Evolutionary conservation across 2,113 vertebrate species (phyloP).

Genomic region (Sialia sialis): DNA sequence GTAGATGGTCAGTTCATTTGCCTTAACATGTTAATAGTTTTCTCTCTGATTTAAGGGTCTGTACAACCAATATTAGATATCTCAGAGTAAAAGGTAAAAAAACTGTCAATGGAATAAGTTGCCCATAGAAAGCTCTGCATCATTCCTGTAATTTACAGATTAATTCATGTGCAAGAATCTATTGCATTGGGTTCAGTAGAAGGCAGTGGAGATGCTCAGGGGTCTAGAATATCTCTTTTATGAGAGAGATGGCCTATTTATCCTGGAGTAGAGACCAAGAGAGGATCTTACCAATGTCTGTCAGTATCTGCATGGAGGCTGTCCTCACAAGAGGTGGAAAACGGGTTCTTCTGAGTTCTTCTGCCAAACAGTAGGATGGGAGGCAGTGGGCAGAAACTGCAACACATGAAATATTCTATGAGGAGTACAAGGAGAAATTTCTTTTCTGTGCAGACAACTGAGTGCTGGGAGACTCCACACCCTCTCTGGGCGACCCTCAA

Average conservation of each 20-base stretch:
- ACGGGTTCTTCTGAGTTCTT: not conserved
- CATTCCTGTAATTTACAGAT: not conserved
- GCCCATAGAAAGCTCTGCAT: not conserved
- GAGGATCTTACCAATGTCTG: not conserved
- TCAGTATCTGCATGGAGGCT: not conserved
- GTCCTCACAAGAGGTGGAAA: not conserved
- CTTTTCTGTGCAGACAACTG: not conserved
- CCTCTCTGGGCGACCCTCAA: too few species aligned
- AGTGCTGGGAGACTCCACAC: too few species aligned
- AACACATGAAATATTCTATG: not conserved
- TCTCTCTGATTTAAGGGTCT: not conserved
- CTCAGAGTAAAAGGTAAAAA: not conserved
- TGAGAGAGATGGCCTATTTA: not conserved
- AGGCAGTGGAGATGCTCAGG: not conserved
- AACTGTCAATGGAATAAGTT: not conserved
- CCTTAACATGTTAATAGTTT: not conserved
- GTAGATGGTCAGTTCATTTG: not conserved
- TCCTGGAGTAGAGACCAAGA: not conserved
- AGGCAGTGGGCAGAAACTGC: not conserved
- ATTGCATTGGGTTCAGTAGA: not conserved
- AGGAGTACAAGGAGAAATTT: not conserved
- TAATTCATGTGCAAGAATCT: not conserved
- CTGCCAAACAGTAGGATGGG: not conserved
- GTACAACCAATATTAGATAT: not conserved
- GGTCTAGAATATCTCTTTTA: rapidly evolving